Conservation (phyloP, 1,140 invertebrate species). For the Charaxes varanes region DNA sequence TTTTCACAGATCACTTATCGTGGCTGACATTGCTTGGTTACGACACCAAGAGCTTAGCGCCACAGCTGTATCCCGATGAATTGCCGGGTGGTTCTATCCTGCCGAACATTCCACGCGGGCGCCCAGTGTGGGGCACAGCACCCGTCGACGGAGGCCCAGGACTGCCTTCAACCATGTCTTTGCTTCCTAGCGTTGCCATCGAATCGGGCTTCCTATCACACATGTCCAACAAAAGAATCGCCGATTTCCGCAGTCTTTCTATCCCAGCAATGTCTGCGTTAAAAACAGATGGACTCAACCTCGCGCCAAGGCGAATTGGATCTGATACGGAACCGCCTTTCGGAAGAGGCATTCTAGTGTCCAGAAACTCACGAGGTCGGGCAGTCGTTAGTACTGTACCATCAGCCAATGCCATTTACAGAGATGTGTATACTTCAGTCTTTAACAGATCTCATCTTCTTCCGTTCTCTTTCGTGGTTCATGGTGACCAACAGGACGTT, state of each 20-base stretch:
- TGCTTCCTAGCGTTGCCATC: conserved; percentile 77
- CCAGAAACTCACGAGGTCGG: conserved; percentile 83
- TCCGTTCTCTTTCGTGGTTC: conserved; percentile 91
- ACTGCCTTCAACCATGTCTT: conserved; percentile 63
- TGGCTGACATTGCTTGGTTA: conserved; percentile 91
- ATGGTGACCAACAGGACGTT: conserved; percentile 91
- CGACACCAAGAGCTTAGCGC: conserved; percentile 89
- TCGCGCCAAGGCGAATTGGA: conserved; percentile 82
- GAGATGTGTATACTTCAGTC: conserved; percentile 94
- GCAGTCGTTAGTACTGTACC: conserved; percentile 91
- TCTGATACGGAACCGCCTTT: conserved; percentile 89
- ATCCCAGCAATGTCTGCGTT: conserved; percentile 83
- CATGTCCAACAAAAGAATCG: conserved; percentile 83
- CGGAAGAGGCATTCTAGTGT: conserved; percentile 92
- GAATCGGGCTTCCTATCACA: conserved; percentile 88
- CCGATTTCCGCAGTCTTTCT: conserved; percentile 81
- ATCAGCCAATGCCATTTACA: conserved; percentile 89
- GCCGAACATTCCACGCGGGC: conserved; percentile 74
- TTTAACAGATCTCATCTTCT: conserved; percentile 93
- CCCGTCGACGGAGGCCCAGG: conserved; percentile 64
- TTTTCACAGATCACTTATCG: conserved; percentile 83
- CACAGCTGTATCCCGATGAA: conserved; percentile 83
- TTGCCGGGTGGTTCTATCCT: conserved; percentile 77
- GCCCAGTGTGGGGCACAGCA: conserved; percentile 76
- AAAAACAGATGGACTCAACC: conserved; percentile 82